phyloP scores from a whole-genome alignment of 2,888 invertebrate genomes.

The Orthosia gracilis region DNA sequence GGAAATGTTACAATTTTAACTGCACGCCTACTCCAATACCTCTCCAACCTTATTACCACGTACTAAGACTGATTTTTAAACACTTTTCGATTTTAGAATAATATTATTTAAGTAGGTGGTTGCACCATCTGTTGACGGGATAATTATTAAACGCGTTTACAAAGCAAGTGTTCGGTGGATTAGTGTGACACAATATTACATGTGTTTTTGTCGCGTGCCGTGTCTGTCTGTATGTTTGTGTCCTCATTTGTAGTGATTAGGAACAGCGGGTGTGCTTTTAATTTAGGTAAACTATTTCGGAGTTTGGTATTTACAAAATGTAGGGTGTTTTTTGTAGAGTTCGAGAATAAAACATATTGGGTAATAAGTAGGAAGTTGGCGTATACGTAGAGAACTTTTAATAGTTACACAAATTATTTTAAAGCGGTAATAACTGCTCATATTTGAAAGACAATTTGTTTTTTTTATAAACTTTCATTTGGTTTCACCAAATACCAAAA shows the following conservation, averaged over 20 bases:
- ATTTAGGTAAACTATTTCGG: slow-evolving; percentile 39
- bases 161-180: slow-evolving; percentile 57
- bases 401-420: neutral
- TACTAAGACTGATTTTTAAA: slow-evolving; percentile 19
- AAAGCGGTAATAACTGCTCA: neutral
- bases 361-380: too few relatives aligned
- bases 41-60: slow-evolving; percentile 29
- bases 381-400: neutral
- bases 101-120: slow-evolving; percentile 18
- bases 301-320: neutral
- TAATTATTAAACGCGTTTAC: slow-evolving; percentile 67
- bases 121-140: slow-evolving; percentile 57
- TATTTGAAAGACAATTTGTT: neutral
- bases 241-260: slow-evolving; percentile 46
- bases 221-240: slow-evolving; percentile 43
- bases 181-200: slow-evolving; percentile 63
- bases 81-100: neutral
- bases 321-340: neutral
- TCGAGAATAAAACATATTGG: neutral
- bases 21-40: neutral
- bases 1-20: slow-evolving; percentile 50
- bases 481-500: too few relatives aligned
- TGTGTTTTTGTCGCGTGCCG: slow-evolving; percentile 57
- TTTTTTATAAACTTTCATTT: neutral
- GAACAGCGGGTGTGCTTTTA: slow-evolving; percentile 42